Percentiles rank a stretch among this genome's conserved stretches.
Conservation (phyloP, 2,113 vertebrate species). For the Ageneiosus marmoratus region DNA sequence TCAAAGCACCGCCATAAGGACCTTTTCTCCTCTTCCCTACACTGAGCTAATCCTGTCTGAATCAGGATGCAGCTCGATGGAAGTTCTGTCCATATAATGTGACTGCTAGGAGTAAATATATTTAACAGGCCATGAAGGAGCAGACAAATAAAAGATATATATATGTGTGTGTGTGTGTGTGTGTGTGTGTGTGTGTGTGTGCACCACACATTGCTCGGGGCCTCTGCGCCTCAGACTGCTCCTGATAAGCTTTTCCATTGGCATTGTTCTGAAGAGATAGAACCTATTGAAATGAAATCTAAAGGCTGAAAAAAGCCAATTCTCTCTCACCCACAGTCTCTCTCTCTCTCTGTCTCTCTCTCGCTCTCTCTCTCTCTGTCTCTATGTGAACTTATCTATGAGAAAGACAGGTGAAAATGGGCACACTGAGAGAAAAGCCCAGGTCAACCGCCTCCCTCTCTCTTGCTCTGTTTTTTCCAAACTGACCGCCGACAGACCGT, state of each 20-base stretch:
- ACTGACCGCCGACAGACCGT: slow-evolving; percentile 43
- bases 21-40: background rate
- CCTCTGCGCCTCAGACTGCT: slow-evolving; percentile 50
- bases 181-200: slow-evolving; percentile 12
- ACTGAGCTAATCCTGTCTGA: slow-evolving; percentile 33
- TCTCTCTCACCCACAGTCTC: too few relatives aligned
- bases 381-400: slow-evolving; percentile 56
- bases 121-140: slow-evolving; percentile 45
- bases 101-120: slow-evolving; percentile 45
- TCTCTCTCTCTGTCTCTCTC: slow-evolving; percentile 16
- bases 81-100: slow-evolving; percentile 41
- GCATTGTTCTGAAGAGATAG: slow-evolving; percentile 66
- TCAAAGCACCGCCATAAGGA: background rate
- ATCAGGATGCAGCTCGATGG: slow-evolving; percentile 22
- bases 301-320: slow-evolving; percentile 63
- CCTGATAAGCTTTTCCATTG: slow-evolving; percentile 59
- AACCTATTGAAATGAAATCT: slow-evolving; percentile 65
- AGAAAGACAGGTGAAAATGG: slow-evolving; percentile 54
- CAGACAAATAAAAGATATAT: slow-evolving; percentile 44
- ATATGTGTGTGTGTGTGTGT: background rate
- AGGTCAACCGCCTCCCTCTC: slow-evolving; percentile 26
- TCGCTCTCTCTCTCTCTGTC: slow-evolving; percentile 31
- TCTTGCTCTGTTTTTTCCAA: slow-evolving; percentile 21
- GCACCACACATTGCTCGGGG: slow-evolving; percentile 41
- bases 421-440: slow-evolving; percentile 47